Conservation (phyloP, 2,888 invertebrate species). For the Ypsolopha scabrella region DNA sequence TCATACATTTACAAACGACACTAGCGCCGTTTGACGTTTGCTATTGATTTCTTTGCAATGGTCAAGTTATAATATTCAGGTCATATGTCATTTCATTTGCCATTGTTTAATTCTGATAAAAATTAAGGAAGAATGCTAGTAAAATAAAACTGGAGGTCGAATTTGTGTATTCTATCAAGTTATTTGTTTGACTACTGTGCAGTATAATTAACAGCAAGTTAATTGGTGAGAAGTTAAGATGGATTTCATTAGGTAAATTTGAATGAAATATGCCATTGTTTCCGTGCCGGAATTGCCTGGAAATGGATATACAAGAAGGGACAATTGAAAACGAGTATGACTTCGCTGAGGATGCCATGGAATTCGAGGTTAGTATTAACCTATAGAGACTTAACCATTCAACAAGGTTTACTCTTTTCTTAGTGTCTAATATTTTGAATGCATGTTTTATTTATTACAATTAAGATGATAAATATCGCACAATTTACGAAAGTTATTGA, state of each 20-base stretch:
- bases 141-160: not conserved
- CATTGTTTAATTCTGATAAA: not conserved
- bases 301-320: constrained; percentile 58
- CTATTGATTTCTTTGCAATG: not conserved
- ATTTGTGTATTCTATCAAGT: not conserved
- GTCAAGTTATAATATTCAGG: too few relatives aligned
- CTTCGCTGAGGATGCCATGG: constrained; percentile 58
- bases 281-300: constrained; percentile 28
- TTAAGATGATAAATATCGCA: too few relatives aligned
- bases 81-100: too few relatives aligned
- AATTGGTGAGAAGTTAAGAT: too few relatives aligned
- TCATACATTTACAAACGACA: not conserved
- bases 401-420: not conserved
- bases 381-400: too few relatives aligned
- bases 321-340: constrained; percentile 52
- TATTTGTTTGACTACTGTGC: not conserved
- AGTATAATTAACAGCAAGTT: too few relatives aligned
- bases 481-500: too few relatives aligned
- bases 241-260: not conserved
- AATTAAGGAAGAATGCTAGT: not conserved
- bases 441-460: too few relatives aligned
- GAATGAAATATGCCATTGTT: constrained; percentile 27
- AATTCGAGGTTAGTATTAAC: constrained; percentile 61
- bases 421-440: not conserved
- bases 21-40: not conserved